Base-by-base conservation (phyloP, 1,140 invertebrate species). In the Bombyx mandarina region DNA sequence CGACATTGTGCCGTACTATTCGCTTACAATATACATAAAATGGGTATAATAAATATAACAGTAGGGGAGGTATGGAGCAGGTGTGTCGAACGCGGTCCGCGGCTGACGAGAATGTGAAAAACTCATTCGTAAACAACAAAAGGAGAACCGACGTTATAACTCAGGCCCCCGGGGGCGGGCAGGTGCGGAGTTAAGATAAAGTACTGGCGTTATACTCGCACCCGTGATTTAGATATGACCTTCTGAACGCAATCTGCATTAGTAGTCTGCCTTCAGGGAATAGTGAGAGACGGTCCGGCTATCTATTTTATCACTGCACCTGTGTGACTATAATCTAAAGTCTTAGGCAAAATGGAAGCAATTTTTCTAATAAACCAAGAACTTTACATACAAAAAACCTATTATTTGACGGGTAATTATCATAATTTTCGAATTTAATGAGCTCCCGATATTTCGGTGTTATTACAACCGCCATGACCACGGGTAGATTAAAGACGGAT, bases 71-170 rank as follows among this genome's bases (percentile, higher is more conserved):
- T 57, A 60, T 61, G 75, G 47, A 73, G 67, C 79, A 82, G 79
- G 77, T 82, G 79, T 73, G 71, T 66, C 65, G 69, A 69, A 73
- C 58, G 59, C 64, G 67, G 66, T 66, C 69, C 62, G 66, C 60
- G 64, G 65, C 56, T 53, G 65, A 70, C 67, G 68, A 66, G 53
- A 67, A 71, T 69, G 75, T 71, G 79, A 79, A 82, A 79, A 78
- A 82, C 73, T 82, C 77, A 75, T 79, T 78, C 72, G 70, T 73
- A 73, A 77, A 74, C 73, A 79, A 77, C 75, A 78, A 77, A 75
- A 77, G 73, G 67, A 65, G 67, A 68, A 71, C 62, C 66, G 67
- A 67, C 63, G 65, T 63, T 66, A 75, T 75, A 75, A 72, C 65
- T 74, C 69, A 74, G 55, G 57, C 53, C 52, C 45, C 43, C 54